Evolutionary conservation across 2,888 invertebrate species (phyloP), one percentile per base, ranked within the genome.

Genomic region (Megaustenia siamemsis): DNA sequence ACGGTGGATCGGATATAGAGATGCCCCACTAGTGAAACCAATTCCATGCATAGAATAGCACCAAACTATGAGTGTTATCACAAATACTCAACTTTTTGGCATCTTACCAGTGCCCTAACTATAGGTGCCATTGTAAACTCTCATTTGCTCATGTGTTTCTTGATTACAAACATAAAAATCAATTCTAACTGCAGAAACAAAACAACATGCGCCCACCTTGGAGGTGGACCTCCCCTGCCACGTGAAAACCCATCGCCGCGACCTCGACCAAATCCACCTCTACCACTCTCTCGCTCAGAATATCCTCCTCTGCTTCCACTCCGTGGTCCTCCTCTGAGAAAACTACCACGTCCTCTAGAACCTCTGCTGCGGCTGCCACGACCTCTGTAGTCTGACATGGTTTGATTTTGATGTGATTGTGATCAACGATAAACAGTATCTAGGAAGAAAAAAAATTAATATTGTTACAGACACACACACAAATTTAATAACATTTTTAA

Each of bases 211-310:
- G 66, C 45, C 69, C 24, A 83, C 83, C 83, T 83, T 18, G 83
- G 63, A 12, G 82, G 82, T 69, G 82, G 82, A n/a, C 77, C 77
- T 32, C 83, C 83, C 49, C 83, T 77, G 4, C 83, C 83, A 69
- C 83, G 77, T 0, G 68, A 77, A 56, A 83, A 83, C 56, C 83
- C 82, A 76, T 82, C 83, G 28, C 83, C 83, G 21, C 83, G 66
- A 35, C 83, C 83, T 68, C 83, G 49, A 53, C 71, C 45, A 60
- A 63, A 68, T 18, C 77, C 83, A 73, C 83, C 83, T 21, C 83
- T 75, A 21, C 75, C 49, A n/a, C 82, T n/a, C 1, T 83, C 82
- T 53, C 83, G 38, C 0, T 77, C 77, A 43, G 53, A 49, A 24
- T 77, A 83, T 1, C 79, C 73, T 18, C 84, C 84, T 38, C 84